These are phyloP conservation scores for Hipparchia sbordonii DNA, from an alignment of 2,888 invertebrate genomes.

Conservation along the genomic window DNA sequence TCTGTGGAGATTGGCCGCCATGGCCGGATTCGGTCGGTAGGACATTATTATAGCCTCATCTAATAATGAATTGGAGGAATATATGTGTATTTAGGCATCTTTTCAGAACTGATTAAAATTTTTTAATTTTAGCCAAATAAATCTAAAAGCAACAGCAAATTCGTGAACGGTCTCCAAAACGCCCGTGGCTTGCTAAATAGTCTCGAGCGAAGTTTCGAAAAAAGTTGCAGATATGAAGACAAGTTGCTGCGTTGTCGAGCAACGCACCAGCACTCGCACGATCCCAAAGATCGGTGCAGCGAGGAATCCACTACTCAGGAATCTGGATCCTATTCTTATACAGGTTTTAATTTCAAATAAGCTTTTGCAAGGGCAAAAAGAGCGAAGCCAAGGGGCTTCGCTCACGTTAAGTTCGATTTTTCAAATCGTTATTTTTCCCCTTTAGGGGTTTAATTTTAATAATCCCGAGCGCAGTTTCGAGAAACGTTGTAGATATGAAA, in stretches of 20 bases:
- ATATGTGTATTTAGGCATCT: too few species aligned
- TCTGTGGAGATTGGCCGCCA: too few species aligned
- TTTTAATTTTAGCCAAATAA: slow-evolving; percentile 40
- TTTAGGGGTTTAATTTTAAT: slow-evolving; percentile 17
- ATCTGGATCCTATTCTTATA: slow-evolving; percentile 37
- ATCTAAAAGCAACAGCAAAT: slow-evolving; percentile 49
- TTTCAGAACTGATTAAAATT: too few species aligned
- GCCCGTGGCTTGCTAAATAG: slow-evolving; percentile 57
- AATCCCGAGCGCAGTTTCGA: slow-evolving; percentile 60
- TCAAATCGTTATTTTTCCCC: too few species aligned
- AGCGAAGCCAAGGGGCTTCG: too few species aligned
- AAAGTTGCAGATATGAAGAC: slow-evolving; percentile 62
- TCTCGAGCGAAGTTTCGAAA: slow-evolving; percentile 61
- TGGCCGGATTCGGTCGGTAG: too few species aligned
- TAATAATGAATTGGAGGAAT: too few species aligned
- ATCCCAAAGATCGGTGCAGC: slow-evolving; percentile 53
- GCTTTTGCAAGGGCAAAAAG: too few species aligned
- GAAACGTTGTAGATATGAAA: slow-evolving; percentile 63
- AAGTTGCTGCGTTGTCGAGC: slow-evolving; percentile 57
- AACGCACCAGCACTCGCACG: slow-evolving; percentile 57
- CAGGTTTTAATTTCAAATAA: too few species aligned
- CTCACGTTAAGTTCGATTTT: too few species aligned
- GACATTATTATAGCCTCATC: too few species aligned
- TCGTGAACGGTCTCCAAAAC: slow-evolving; percentile 60
- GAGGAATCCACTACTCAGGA: slow-evolving; percentile 49